Base-by-base conservation (phyloP, 2,888 invertebrate genomes). In the Yponomeuta plumbellus region DNA sequence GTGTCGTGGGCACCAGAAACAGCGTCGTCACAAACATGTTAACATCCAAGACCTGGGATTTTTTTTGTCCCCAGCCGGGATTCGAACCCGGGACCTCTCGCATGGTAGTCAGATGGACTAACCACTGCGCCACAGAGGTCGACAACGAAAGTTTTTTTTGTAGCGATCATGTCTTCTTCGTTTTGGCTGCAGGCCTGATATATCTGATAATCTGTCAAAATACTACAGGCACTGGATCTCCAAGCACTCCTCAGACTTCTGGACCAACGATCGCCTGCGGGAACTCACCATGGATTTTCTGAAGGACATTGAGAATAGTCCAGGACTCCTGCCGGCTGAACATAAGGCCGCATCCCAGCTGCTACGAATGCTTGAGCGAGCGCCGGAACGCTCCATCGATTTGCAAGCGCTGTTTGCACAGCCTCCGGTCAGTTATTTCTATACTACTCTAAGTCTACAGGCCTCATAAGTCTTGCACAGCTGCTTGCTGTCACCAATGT, bases 181-280 rank as follows among this genome's bases (percentile, higher is more conserved):
- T 34, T 34, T 8, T 34, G 8, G 8, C 34, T 8, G 34, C 34
- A 34, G 34, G 8, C 8, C 34, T 34, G 34, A 26, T 26, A 26
- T 8, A 34, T 34, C 8, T 34, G 34, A 8, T 34, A 34, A 34
- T 34, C 8, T 34, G 8, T 1, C 8, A 34, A 1, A 34, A 34
- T 34, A 8, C 34, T 66, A 34, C 71, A 93, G 97, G 69, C 97
- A 97, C 80, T 98, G 98, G 98, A 95, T 97, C 44, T 96, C 96
- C 0, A 97, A 97, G 83, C 97, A 97, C 80, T 94, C 96, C 0
- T 96, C 96, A 84, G 97, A 97, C 82, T 97, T 97, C 84, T 96
- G 96, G 88, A 93, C 93, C 17, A 95, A 97, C 77, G 92, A 93
- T 59, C 92, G 93, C 66, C 91, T 98, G 68, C 95, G 96, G 70